Evolutionary conservation across 2,113 vertebrate species (phyloP), one percentile per base, ranked within the genome.

Genomic region (Halcyon malimbica): DNA sequence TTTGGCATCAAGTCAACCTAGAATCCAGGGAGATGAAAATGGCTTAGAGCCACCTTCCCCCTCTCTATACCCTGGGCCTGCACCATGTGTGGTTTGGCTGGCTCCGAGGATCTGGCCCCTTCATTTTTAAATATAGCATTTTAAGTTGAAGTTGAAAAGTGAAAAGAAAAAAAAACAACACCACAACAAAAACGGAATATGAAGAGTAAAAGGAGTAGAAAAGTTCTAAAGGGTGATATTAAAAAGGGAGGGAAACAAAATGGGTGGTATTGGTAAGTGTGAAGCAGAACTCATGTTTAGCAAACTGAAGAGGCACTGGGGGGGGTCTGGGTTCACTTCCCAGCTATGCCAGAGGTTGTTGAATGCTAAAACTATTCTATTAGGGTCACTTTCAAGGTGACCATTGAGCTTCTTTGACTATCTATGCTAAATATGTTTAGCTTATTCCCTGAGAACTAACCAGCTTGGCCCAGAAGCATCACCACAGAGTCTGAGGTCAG

Each of bases 31-130:
- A 96, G 94, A 96, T 89, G 94, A 97, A 96, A 96, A 94, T 90
- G 86, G 96, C 94, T 94, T 92, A 93, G 19, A 94, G 96, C 83
- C 86, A 96, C 96, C 51, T 96, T 95, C 87, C 94, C 89, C 90
- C 90, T 93, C 90, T 83, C 70, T 82, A 11, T 54, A 84, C 90
- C 57, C 35, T 82, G 41, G 68, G 90, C 50, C 90, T 95, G 77
- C 94, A 96, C 77, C 92, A 95, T 96, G 95, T 96, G 96, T 96
- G 96, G 95, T 91, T 96, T 97, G 90, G 94, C 94, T 96, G 94
- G 77, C 88, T 93, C 60, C 8, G 4, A 95, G 90, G 94, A 95
- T 93, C 81, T 96, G 89, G 86, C n/a, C 90, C 89, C 69, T 87
- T 68, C 68, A 21, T 84, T 95, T 93, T 96, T 89, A 97, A 94